These are phyloP conservation scores for Rutilus rutilus DNA, from an alignment of 2,113 vertebrate genomes.

Conservation along the genomic window DNA sequence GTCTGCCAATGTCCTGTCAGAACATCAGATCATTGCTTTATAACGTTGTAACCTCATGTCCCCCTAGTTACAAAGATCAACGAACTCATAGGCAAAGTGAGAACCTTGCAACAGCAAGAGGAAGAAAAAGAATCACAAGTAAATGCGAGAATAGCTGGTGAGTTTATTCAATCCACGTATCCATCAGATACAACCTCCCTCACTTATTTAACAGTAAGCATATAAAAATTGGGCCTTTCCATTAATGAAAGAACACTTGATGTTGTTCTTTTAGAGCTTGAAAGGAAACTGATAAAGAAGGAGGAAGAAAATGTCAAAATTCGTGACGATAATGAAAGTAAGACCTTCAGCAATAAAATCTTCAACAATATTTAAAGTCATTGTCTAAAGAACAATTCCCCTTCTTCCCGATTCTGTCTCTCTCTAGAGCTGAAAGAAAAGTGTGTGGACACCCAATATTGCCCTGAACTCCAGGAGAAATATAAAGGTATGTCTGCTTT, in stretches of 20 bases:
- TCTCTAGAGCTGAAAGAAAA: not conserved
- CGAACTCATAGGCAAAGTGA: not conserved
- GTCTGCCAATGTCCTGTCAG: not conserved
- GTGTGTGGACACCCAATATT: not conserved
- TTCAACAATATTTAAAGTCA: not conserved
- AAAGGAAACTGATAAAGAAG: not conserved
- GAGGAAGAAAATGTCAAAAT: not conserved
- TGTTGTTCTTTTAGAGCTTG: not conserved
- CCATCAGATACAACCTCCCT: not conserved
- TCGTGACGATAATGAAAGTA: not conserved
- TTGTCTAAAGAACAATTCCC: not conserved
- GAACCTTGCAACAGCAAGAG: not conserved
- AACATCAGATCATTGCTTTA: not conserved
- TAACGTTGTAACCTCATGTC: not conserved
- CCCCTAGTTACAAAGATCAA: constrained; percentile 2
- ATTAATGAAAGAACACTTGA: not conserved
- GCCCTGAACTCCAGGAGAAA: constrained; percentile 14
- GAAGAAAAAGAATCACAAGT: not conserved
- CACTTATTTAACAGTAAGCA: not conserved
- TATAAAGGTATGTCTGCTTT: not conserved
- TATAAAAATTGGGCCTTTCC: not conserved
- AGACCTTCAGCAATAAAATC: not conserved
- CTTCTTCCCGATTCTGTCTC: not conserved
- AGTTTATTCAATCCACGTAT: not conserved
- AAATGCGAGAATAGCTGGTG: constrained; percentile 23